Percentiles rank a stretch among this genome's conserved stretches.
phyloP scores from a whole-genome alignment of 2,797 vertebrate species.

The Gymnothorax javanicus region DNA sequence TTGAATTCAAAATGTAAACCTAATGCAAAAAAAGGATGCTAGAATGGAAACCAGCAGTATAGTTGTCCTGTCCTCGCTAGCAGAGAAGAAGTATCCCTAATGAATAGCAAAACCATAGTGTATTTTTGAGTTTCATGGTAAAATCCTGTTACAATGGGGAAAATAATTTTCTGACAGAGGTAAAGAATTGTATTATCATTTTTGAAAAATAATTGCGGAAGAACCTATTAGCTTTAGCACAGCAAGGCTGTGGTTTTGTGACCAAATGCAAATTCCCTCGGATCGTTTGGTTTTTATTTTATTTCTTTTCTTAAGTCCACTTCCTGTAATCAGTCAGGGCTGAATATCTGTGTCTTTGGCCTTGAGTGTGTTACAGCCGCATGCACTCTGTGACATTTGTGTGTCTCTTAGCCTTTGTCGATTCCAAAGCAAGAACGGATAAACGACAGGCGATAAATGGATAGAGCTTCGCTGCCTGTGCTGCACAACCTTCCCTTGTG shows the following conservation, averaged over 20 bases:
- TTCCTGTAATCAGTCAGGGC: neutral
- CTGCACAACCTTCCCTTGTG: neutral
- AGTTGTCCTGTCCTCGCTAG: too few relatives aligned
- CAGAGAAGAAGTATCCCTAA: neutral
- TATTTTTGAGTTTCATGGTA: neutral
- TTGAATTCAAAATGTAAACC: too few relatives aligned
- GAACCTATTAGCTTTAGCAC: neutral
- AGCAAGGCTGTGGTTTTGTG: neutral
- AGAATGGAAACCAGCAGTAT: neutral
- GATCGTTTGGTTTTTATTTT: neutral
- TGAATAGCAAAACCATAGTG: neutral
- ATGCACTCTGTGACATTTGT: neutral
- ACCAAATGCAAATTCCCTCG: neutral
- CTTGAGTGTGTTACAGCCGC: neutral
- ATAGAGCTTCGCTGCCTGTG: neutral
- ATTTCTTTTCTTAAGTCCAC: neutral
- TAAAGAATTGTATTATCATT: neutral
- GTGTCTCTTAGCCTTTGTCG: neutral
- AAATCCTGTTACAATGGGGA: neutral
- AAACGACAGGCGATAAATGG: neutral
- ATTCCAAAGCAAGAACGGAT: neutral
- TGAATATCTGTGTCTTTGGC: neutral
- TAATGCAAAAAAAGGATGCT: too few relatives aligned
- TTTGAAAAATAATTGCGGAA: neutral
- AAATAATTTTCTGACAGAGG: slow-evolving; percentile 9